Percentiles rank a stretch among this genome's conserved stretches.
Conservation (phyloP, 2,113 vertebrate genomes). For the Gobius niger region DNA sequence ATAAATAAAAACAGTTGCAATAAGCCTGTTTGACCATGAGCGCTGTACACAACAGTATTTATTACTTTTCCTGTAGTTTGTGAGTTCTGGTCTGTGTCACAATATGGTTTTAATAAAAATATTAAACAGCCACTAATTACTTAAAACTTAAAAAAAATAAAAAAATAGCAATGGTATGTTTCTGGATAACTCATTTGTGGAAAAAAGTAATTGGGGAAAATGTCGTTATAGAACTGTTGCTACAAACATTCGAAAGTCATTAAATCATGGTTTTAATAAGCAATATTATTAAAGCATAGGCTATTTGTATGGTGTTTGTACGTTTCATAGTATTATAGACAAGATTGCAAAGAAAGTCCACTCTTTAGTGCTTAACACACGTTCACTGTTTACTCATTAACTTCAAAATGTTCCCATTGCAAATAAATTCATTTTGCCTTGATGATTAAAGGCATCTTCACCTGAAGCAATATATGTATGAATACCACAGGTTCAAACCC, state of each 20-base stretch:
- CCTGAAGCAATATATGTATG: too few species aligned
- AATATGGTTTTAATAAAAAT: constrained; percentile 81
- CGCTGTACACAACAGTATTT: constrained; percentile 79
- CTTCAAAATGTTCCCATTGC: too few species aligned
- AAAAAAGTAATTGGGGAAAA: neutral
- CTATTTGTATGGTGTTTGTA: neutral
- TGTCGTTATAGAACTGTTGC: neutral
- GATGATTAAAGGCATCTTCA: too few species aligned
- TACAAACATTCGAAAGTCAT: neutral
- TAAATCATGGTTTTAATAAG: neutral
- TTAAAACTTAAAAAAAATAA: neutral
- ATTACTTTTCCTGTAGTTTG: constrained; percentile 78
- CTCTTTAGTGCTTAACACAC: too few species aligned
- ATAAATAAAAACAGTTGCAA: constrained; percentile 76
- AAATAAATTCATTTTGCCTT: too few species aligned
- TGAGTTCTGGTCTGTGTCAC: constrained; percentile 78
- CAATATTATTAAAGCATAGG: neutral
- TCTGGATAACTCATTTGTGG: neutral
- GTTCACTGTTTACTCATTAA: too few species aligned
- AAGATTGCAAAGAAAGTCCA: too few species aligned
- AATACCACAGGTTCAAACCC: too few species aligned
- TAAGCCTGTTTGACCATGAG: constrained; percentile 76
- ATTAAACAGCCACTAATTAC: constrained; percentile 45
- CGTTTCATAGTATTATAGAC: too few species aligned
- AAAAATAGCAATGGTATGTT: constrained; percentile 1